These are phyloP conservation scores for Cyclopterus lumpus DNA, from an alignment of 2,797 vertebrate species.

Conservation along the genomic window DNA sequence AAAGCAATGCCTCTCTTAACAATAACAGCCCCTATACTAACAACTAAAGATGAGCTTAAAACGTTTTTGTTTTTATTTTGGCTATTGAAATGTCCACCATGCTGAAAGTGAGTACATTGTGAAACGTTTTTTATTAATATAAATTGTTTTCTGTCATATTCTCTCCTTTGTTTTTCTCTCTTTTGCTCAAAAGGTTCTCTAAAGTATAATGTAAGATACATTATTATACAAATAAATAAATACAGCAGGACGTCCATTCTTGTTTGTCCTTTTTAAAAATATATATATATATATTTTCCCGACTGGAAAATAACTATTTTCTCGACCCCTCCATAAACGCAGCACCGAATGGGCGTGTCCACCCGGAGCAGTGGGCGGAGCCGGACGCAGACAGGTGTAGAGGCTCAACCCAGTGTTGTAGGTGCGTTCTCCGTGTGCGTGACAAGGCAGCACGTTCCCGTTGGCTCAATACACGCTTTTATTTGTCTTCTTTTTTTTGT, in stretches of 20 bases:
- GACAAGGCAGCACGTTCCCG: neutral
- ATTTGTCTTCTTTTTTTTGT: too few species aligned
- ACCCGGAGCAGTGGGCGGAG: neutral
- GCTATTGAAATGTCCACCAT: neutral
- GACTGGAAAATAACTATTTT: neutral
- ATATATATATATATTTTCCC: neutral
- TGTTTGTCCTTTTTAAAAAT: too few species aligned
- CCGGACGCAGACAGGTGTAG: constrained; percentile 54
- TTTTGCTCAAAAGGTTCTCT: neutral
- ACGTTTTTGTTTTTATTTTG: neutral
- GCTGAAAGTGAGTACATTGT: neutral
- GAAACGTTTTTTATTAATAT: neutral
- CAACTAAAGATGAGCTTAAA: neutral
- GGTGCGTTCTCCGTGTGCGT: neutral
- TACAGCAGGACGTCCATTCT: neutral
- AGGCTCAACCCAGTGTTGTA: neutral
- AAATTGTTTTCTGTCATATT: neutral
- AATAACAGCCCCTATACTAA: neutral
- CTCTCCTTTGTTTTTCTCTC: neutral
- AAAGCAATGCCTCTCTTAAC: neutral
- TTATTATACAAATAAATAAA: too few species aligned
- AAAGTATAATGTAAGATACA: too few species aligned
- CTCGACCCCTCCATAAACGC: constrained; percentile 10
- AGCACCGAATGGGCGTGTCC: neutral
- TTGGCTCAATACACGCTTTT: neutral